Evolutionary conservation across 2,113 vertebrate species (phyloP).

Genomic region (Rhombomys opimus): DNA sequence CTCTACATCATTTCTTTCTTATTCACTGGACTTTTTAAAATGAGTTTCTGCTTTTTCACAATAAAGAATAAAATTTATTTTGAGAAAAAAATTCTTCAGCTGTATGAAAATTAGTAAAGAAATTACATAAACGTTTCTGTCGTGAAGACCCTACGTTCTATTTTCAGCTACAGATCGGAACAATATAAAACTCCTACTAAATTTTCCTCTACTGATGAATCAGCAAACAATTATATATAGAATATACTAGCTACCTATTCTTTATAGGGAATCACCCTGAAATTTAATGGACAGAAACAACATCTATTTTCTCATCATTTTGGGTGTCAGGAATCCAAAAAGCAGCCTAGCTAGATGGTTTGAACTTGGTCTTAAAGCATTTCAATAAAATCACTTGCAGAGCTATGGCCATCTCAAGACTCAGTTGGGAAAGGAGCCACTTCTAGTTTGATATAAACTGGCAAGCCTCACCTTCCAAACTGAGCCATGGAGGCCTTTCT

Average conservation of each 20-base stretch:
- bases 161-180: neutral
- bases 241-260: neutral
- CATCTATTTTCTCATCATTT: slow-evolving; percentile 11
- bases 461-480: neutral
- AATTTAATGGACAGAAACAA: neutral
- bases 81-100: neutral
- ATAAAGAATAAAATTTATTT: slow-evolving; percentile 42
- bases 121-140: neutral
- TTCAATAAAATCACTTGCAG: neutral
- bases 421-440: neutral
- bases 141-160: neutral
- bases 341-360: neutral
- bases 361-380: neutral
- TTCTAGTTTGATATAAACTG: neutral
- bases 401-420: neutral
- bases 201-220: neutral
- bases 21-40: neutral
- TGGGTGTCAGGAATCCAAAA: neutral
- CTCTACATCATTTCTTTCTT: slow-evolving; percentile 33
- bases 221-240: neutral
- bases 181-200: slow-evolving; percentile 32
- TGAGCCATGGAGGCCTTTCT: neutral
- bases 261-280: neutral
- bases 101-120: slow-evolving; percentile 35
- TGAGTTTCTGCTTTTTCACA: slow-evolving; percentile 7